Percentiles rank a stretch among this genome's conserved stretches.
Evolutionary conservation across 2,888 invertebrate species (phyloP).

Genomic region (Crematogaster levior): DNA sequence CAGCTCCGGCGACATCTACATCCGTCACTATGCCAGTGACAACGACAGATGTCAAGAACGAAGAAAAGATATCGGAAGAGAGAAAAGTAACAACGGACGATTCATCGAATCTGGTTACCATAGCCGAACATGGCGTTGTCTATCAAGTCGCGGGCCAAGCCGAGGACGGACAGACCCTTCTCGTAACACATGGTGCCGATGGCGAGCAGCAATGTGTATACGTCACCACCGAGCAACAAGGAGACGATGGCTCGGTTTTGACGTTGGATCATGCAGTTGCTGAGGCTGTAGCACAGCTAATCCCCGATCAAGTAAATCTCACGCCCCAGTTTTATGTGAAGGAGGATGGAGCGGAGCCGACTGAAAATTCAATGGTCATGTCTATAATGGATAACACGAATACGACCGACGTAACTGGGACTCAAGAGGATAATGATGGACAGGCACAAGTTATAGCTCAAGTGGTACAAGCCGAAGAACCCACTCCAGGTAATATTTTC

Average conservation of each 20-base stretch:
- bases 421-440: constrained; percentile 85
- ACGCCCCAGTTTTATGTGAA: constrained; percentile 85
- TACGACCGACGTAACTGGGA: constrained; percentile 81
- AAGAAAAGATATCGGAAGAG: constrained; percentile 88
- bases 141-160: constrained; percentile 94
- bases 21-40: constrained; percentile 66
- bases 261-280: constrained; percentile 87
- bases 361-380: constrained; percentile 85
- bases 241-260: constrained; percentile 87
- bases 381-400: constrained; percentile 85
- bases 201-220: constrained; percentile 91
- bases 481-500: constrained; percentile 90
- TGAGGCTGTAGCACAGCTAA: constrained; percentile 87
- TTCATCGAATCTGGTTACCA: constrained; percentile 90
- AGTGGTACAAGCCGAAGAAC: constrained; percentile 93
- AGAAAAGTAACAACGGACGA: constrained; percentile 86
- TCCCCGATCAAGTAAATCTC: constrained; percentile 86
- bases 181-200: constrained; percentile 91
- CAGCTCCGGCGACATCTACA: constrained; percentile 66
- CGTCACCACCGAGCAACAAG: constrained; percentile 88
- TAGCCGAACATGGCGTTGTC: constrained; percentile 93
- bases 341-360: constrained; percentile 81
- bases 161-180: constrained; percentile 91
- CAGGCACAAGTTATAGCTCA: constrained; percentile 94
- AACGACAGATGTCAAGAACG: constrained; percentile 82